A percentile compares a stretch with the other conserved stretches of the same genome.
phyloP scores from a whole-genome alignment of 2,888 invertebrate genomes.

The Leucophenga montana region DNA sequence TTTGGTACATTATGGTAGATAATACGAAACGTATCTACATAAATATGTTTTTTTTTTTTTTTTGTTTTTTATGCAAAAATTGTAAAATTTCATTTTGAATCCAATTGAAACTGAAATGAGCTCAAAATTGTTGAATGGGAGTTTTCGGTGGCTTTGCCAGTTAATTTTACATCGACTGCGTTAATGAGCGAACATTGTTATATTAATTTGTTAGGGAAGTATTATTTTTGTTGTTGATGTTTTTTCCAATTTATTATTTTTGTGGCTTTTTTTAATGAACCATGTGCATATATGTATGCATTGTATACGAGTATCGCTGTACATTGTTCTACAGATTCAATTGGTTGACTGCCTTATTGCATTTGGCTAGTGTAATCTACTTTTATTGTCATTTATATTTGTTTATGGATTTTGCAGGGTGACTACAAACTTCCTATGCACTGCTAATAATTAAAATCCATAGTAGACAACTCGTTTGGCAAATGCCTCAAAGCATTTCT shows the following conservation, averaged over 20 bases:
- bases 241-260: slow-evolving; percentile 20
- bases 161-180: slow-evolving; percentile 38
- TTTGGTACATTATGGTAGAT: slow-evolving; percentile 40
- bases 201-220: slow-evolving; percentile 63
- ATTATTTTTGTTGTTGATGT: slow-evolving; percentile 28
- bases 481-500: too few relatives aligned
- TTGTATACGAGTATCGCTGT: too few relatives aligned
- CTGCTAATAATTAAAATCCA: too few relatives aligned
- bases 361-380: slow-evolving; percentile 56
- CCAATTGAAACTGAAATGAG: too few relatives aligned
- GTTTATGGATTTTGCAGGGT: slow-evolving; percentile 44
- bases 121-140: too few relatives aligned
- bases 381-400: neutral
- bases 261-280: slow-evolving; percentile 13
- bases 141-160: neutral
- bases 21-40: too few relatives aligned
- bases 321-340: too few relatives aligned
- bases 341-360: slow-evolving; percentile 57
- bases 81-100: slow-evolving; percentile 48
- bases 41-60: slow-evolving; percentile 45
- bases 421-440: too few relatives aligned
- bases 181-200: slow-evolving; percentile 71
- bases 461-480: too few relatives aligned
- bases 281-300: neutral
- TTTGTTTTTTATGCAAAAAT: slow-evolving; percentile 59